Conservation (phyloP, 1,140 invertebrate species). For the Trialeurodes vaporariorum region DNA sequence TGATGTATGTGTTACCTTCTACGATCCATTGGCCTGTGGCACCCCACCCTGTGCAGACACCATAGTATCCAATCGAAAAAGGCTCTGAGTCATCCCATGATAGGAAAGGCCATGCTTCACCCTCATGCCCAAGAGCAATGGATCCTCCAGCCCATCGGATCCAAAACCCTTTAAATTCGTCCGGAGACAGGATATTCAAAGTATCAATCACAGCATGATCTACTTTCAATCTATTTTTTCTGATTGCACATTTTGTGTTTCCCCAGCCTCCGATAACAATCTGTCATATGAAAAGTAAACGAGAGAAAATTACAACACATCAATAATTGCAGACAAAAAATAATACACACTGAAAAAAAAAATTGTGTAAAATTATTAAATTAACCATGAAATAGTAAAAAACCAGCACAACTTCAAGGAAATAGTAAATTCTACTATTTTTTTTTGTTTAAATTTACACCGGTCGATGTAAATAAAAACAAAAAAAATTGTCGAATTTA, state of each 20-base stretch:
- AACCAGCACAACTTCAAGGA: too few species aligned
- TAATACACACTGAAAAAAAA: not conserved
- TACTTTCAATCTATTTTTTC: constrained; percentile 62
- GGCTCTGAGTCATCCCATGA: constrained; percentile 54
- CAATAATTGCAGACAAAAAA: not conserved
- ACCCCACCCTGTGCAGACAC: constrained; percentile 75
- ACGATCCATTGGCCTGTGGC: constrained; percentile 68
- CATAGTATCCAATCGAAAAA: constrained; percentile 55
- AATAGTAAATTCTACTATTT: too few species aligned
- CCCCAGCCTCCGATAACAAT: constrained; percentile 73
- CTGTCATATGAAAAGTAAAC: constrained; percentile 33
- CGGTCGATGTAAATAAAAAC: too few species aligned
- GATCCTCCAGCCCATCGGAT: constrained; percentile 57
- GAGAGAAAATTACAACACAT: not conserved
- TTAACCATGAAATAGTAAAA: too few species aligned
- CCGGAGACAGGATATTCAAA: constrained; percentile 49
- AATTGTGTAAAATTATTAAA: not conserved
- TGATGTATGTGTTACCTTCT: too few species aligned
- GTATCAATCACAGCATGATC: constrained; percentile 60
- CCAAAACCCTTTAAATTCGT: constrained; percentile 71
- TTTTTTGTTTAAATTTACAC: too few species aligned
- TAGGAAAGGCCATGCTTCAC: constrained; percentile 55
- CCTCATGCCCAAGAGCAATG: constrained; percentile 52
- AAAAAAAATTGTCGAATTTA: not conserved
- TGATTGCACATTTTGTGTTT: constrained; percentile 69